These are phyloP conservation scores for Hozukius guyotensis DNA, from an alignment of 2,797 vertebrate species.

Conservation along the genomic window DNA sequence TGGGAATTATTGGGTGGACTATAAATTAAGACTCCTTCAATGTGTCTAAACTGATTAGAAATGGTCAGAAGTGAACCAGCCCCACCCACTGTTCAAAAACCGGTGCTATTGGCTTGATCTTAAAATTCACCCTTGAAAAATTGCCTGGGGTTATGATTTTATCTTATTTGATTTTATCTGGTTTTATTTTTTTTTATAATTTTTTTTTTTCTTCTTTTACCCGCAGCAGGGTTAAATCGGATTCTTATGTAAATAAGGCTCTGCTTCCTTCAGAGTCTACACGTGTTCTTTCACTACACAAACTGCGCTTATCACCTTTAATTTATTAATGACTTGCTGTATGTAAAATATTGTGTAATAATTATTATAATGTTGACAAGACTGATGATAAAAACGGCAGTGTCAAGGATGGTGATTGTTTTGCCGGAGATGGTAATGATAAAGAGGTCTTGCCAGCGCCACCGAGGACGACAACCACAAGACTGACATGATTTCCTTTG, in stretches of 20 bases:
- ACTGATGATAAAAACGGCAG: constrained; percentile 64
- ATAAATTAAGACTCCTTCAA: constrained; percentile 49
- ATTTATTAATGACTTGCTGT: constrained; percentile 89
- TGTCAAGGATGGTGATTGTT: constrained; percentile 63
- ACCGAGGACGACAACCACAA: constrained; percentile 71
- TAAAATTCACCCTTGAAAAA: constrained; percentile 62
- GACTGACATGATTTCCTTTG: constrained; percentile 92
- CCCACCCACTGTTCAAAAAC: constrained; percentile 51
- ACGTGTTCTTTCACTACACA: constrained; percentile 73
- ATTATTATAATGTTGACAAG: constrained; percentile 78
- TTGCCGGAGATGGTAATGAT: constrained; percentile 59
- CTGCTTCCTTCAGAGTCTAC: constrained; percentile 66
- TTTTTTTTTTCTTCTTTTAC: constrained; percentile 21
- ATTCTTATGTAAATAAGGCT: constrained; percentile 77
- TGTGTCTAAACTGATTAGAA: constrained; percentile 49
- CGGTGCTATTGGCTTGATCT: constrained; percentile 77
- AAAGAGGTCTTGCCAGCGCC: constrained; percentile 64
- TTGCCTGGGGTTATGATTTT: constrained; percentile 36
- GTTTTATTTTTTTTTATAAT: constrained; percentile 37
- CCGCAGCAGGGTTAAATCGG: constrained; percentile 64
- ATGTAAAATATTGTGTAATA: constrained; percentile 87
- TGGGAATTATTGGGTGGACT: constrained; percentile 49
- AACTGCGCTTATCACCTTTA: constrained; percentile 85
- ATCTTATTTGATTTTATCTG: constrained; percentile 17
- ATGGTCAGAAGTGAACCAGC: constrained; percentile 54